These are phyloP conservation scores for Autographa pulchrina DNA, from an alignment of 2,888 invertebrate species.

Conservation along the genomic window DNA sequence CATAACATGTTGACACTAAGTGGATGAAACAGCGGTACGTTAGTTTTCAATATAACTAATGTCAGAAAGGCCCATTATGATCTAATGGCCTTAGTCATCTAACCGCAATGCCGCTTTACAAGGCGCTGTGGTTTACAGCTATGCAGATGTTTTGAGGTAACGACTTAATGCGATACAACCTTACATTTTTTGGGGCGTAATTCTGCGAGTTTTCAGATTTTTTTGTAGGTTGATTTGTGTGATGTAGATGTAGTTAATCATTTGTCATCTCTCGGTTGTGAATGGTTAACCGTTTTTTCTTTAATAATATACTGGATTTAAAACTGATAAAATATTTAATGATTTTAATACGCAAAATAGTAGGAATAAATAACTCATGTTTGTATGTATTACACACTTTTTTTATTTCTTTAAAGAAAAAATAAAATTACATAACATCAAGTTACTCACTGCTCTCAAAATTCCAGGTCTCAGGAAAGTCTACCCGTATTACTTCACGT, in stretches of 20 bases:
- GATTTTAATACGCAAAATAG: too few species aligned
- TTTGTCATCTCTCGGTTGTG: background rate
- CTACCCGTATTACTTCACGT: slow-evolving; percentile 98
- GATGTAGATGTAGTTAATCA: background rate
- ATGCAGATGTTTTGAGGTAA: slow-evolving; percentile 63
- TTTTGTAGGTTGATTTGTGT: background rate
- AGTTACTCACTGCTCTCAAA: slow-evolving; percentile 21
- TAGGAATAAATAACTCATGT: too few species aligned
- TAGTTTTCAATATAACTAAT: slow-evolving; percentile 63
- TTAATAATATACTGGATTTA: background rate
- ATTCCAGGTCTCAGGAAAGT: slow-evolving; percentile 96
- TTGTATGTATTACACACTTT: too few species aligned
- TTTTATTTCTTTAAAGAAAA: too few species aligned
- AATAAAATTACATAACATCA: too few species aligned
- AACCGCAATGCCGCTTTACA: slow-evolving; percentile 80
- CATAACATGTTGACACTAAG: slow-evolving; percentile 57
- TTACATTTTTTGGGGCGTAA: background rate
- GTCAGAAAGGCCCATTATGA: slow-evolving; percentile 61
- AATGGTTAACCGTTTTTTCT: background rate
- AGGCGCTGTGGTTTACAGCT: slow-evolving; percentile 57
- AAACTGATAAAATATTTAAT: background rate
- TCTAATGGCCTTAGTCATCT: slow-evolving; percentile 76
- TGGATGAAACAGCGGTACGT: slow-evolving; percentile 55
- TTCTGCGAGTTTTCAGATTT: background rate
- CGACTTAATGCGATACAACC: slow-evolving; percentile 40